Percentiles rank a stretch among this genome's conserved stretches.
phyloP scores from a whole-genome alignment of 1,140 invertebrate species.

The Sitophilus oryzae region DNA sequence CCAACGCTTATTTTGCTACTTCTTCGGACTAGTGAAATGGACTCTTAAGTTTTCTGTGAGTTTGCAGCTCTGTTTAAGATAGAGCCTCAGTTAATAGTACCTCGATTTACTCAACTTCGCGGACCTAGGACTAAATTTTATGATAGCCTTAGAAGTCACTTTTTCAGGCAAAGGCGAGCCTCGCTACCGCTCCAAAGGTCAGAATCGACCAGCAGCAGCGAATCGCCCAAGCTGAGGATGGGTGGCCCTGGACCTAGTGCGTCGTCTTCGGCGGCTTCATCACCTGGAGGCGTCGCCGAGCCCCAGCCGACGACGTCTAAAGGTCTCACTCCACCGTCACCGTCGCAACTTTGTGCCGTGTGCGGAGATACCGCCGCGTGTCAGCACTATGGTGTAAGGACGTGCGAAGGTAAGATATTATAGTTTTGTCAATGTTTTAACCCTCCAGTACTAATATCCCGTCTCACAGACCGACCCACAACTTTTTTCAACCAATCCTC shows the following conservation, averaged over 20 bases:
- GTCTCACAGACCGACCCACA: too few species aligned
- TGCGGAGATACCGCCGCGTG: constrained; percentile 98
- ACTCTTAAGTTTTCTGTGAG: too few species aligned
- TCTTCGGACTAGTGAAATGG: too few species aligned
- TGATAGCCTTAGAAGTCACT: too few species aligned
- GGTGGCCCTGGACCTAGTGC: constrained; percentile 49
- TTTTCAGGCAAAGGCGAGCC: constrained; percentile 56
- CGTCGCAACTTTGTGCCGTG: constrained; percentile 91
- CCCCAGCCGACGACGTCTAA: constrained; percentile 37
- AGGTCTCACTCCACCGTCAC: constrained; percentile 58
- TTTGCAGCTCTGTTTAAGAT: too few species aligned
- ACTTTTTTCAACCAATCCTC: too few species aligned
- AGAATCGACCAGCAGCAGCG: constrained; percentile 65
- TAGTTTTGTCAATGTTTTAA: not conserved
- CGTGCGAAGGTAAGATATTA: constrained; percentile 63
- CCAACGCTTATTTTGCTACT: too few species aligned
- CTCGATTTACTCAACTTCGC: too few species aligned
- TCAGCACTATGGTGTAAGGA: constrained; percentile 96
- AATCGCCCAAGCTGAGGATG: constrained; percentile 57
- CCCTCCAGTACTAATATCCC: too few species aligned
- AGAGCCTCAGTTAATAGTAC: too few species aligned
- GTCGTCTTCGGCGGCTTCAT: constrained; percentile 60
- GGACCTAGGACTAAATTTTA: too few species aligned
- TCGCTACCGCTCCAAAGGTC: constrained; percentile 69
- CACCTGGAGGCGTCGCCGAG: constrained; percentile 48